Conservation (phyloP, 1,140 invertebrate genomes). For the Lethrus apterus region DNA sequence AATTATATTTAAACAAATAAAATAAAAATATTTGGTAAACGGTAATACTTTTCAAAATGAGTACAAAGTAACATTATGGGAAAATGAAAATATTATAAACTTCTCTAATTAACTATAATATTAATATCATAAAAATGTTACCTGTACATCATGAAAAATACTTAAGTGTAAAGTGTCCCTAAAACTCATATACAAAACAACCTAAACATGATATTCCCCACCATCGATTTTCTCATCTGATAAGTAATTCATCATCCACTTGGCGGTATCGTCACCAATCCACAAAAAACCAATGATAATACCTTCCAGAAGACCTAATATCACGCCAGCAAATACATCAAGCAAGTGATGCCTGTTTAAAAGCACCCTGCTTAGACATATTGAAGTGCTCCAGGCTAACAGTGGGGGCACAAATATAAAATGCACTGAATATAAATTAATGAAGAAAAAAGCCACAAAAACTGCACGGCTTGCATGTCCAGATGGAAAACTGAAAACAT, state of each 20-base stretch:
- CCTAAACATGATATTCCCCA: conserved; percentile 49
- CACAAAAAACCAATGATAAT: conserved; percentile 59
- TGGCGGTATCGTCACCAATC: conserved; percentile 50
- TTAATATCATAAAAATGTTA: too few relatives aligned
- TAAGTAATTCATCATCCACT: conserved; percentile 44
- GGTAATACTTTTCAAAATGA: too few relatives aligned
- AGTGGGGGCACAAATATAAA: conserved; percentile 55
- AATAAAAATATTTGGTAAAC: too few relatives aligned
- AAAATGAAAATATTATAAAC: too few relatives aligned
- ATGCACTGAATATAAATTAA: conserved; percentile 53
- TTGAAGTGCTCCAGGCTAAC: conserved; percentile 64
- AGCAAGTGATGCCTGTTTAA: conserved; percentile 78
- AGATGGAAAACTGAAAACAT: conserved; percentile 93
- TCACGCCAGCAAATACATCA: conserved; percentile 71
- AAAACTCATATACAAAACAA: too few relatives aligned
- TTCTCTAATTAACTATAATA: too few relatives aligned
- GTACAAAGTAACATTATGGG: too few relatives aligned
- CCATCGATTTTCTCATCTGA: conserved; percentile 52
- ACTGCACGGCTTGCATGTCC: conserved; percentile 87
- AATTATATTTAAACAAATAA: too few relatives aligned
- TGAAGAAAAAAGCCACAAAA: conserved; percentile 67
- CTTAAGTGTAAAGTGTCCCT: not conserved
- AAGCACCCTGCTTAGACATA: conserved; percentile 73
- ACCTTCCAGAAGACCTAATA: conserved; percentile 70
- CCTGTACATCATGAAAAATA: not conserved